Conservation (phyloP, 2,888 invertebrate genomes). For the Miltochrista miniata region DNA sequence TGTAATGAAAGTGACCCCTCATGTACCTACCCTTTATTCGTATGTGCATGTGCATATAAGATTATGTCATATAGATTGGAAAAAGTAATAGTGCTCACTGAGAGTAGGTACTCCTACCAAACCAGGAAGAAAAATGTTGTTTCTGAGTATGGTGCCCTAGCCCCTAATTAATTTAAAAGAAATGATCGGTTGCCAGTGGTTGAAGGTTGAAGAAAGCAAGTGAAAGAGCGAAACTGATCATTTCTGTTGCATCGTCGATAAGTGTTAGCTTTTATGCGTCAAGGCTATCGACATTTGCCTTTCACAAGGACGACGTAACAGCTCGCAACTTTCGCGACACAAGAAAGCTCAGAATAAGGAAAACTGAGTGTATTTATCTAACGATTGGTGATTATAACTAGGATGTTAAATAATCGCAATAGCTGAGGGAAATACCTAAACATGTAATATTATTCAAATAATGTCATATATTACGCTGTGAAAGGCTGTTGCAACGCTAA, state of each 20-base stretch:
- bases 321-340: constrained; percentile 27
- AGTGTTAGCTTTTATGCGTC: constrained; percentile 63
- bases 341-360: constrained; percentile 31
- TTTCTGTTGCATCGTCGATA: constrained; percentile 38
- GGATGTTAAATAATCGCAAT: not conserved
- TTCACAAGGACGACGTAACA: constrained; percentile 50
- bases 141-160: not conserved
- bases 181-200: not conserved
- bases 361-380: constrained; percentile 16
- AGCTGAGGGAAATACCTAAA: too few species aligned
- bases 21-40: too few species aligned
- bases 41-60: too few species aligned
- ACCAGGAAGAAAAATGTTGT: not conserved
- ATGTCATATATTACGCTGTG: too few species aligned
- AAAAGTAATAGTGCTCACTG: too few species aligned
- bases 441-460: too few species aligned
- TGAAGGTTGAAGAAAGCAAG: constrained; percentile 53
- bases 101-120: too few species aligned
- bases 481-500: too few species aligned
- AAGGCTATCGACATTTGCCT: constrained; percentile 57
- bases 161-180: too few species aligned
- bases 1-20: too few species aligned
- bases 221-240: constrained; percentile 49
- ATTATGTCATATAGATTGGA: too few species aligned
- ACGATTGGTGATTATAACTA: not conserved